Percentiles rank a stretch among this genome's conserved stretches.
Conservation (phyloP, 2,888 invertebrate genomes). For the Phorcus lineatus region DNA sequence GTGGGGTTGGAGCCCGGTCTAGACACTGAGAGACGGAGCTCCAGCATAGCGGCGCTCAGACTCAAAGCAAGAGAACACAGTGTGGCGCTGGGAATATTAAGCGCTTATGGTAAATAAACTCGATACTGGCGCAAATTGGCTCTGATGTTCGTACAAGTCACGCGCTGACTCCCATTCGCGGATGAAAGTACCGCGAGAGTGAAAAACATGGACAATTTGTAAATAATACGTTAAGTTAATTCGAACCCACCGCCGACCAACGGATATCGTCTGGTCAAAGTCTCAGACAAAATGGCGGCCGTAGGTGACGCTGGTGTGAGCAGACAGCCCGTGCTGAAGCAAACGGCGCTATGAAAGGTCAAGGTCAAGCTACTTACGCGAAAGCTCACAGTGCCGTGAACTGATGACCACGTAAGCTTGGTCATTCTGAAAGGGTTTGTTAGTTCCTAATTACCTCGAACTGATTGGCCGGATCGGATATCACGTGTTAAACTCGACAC, state of each 20-base stretch:
- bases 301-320: neutral
- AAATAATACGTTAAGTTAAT: constrained; percentile 13
- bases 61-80: constrained; percentile 73
- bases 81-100: constrained; percentile 65
- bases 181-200: neutral
- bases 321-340: neutral
- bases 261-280: neutral
- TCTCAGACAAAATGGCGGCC: neutral
- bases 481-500: neutral
- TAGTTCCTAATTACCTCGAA: neutral
- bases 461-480: neutral
- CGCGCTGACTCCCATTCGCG: neutral
- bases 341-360: neutral
- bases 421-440: neutral
- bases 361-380: neutral
- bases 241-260: neutral
- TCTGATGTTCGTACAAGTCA: neutral
- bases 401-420: neutral
- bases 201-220: neutral
- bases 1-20: constrained; percentile 48
- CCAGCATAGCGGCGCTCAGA: constrained; percentile 71
- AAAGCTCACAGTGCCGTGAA: neutral
- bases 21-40: constrained; percentile 65
- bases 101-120: constrained; percentile 59
- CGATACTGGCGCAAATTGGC: neutral